Conservation (phyloP, 2,113 vertebrate species). For the Columbina picui region DNA sequence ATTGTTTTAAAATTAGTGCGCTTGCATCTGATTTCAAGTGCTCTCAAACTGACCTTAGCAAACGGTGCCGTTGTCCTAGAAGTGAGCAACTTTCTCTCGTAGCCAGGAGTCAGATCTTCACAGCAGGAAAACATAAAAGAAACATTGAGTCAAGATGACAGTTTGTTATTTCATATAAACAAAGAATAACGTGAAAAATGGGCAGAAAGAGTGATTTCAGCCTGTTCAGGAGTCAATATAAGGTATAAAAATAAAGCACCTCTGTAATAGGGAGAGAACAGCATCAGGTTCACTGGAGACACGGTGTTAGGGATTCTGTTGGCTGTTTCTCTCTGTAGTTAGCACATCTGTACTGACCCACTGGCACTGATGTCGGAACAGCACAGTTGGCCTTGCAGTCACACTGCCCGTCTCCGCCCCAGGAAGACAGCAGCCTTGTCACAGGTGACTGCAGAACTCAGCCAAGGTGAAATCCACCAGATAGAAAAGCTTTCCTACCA, state of each 20-base stretch:
- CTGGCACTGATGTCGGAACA: not conserved
- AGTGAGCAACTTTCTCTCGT: not conserved
- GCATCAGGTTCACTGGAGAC: not conserved
- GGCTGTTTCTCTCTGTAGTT: not conserved
- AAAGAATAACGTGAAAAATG: not conserved
- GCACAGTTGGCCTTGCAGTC: not conserved
- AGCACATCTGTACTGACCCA: not conserved
- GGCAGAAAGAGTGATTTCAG: not conserved
- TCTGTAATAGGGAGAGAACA: not conserved
- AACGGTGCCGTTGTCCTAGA: not conserved
- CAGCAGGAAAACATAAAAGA: not conserved
- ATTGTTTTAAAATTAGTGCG: not conserved
- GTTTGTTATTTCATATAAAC: slow-evolving; percentile 4
- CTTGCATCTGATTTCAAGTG: not conserved
- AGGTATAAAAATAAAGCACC: not conserved
- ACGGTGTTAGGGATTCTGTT: not conserved
- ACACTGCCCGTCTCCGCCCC: not conserved
- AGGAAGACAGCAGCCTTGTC: not conserved
- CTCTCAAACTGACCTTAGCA: not conserved
- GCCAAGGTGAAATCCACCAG: not conserved
- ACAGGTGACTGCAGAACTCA: not conserved
- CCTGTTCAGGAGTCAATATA: not conserved
- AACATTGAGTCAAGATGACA: not conserved
- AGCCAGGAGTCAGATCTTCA: slow-evolving; percentile 24
- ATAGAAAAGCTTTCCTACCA: not conserved